Base-by-base conservation (phyloP, 2,888 invertebrate species). In the Ophion ventricosus region DNA sequence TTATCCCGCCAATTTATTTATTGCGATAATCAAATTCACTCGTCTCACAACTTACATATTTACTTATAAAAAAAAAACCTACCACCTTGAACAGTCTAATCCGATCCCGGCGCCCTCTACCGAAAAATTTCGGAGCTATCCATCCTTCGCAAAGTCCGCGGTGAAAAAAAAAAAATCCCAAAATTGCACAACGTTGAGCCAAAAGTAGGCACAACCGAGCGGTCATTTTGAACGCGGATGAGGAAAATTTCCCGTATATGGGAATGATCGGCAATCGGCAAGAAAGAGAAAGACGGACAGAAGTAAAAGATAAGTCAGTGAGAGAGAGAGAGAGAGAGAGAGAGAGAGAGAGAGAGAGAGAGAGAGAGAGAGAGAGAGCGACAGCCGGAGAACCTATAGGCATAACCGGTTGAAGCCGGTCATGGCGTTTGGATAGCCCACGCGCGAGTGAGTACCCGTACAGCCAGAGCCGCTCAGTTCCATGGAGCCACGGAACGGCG, bases 371-470 rank as follows among this genome's bases (percentile, higher is more conserved):
- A 86, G 69, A 25, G 49, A 43, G 69, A n/a, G 59, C 8, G 56
- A 54, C 83, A 23, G 66, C 63, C 80, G 80, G 85, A 80, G 82
- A 87, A 85, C 77, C 79, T 83, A 79, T 63, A 70, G 80, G 64
- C 86, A 74, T 87, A 90, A 91, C 89, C 90, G 90, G 90, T 90
- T 89, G 84, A 88, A 86, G 85, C 87, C 87, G 88, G 86, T 86
- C 86, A 86, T 86, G 85, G 85, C 75, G 80, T 84, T 87, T 82
- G 73, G 72, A 73, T 76, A 82, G 75, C 87, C 90, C 88, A 87
- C 90, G 88, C 88, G 85, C 78, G 80, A 75, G 83, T 61, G 79
- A 83, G 74, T 79, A 69, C 49, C 63, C 43, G 56, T 72, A 78
- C 40, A 79, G 67, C 63, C 61, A 63, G 35, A 66, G 61, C n/a